These are phyloP conservation scores for Sitta carolinensis DNA, from an alignment of 2,797 vertebrate species.

Conservation along the genomic window DNA sequence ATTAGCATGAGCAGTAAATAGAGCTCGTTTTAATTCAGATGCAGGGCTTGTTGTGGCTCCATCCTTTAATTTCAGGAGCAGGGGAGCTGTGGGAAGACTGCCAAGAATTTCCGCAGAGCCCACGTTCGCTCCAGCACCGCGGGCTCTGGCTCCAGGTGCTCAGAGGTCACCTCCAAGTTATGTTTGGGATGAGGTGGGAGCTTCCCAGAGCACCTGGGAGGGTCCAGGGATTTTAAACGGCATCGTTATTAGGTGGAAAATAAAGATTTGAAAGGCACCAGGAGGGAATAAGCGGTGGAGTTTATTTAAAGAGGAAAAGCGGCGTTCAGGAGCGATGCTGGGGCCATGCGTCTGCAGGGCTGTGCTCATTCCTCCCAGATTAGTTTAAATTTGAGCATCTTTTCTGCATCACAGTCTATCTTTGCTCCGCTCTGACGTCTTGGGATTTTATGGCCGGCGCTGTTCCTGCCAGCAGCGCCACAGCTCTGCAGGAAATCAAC, in stretches of 20 bases:
- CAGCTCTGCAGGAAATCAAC: constrained; percentile 12
- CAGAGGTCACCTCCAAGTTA: background rate
- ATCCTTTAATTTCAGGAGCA: background rate
- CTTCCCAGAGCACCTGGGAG: background rate
- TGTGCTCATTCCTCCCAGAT: background rate
- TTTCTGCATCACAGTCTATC: constrained; percentile 43
- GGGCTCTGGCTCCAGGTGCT: background rate
- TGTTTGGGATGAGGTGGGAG: background rate
- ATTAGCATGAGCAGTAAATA: constrained; percentile 5
- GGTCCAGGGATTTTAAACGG: background rate
- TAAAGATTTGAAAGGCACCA: background rate
- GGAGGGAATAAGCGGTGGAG: background rate
- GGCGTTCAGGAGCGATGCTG: background rate
- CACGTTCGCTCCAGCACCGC: background rate
- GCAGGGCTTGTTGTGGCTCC: background rate
- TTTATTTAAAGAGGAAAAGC: background rate
- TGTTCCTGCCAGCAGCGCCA: background rate
- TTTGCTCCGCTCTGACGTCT: constrained; percentile 55
- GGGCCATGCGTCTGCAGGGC: constrained; percentile 3
- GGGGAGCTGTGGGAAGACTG: background rate
- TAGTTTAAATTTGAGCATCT: background rate
- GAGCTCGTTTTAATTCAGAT: background rate
- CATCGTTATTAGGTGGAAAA: background rate
- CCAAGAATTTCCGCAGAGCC: background rate
- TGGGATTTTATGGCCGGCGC: background rate